phyloP scores from a whole-genome alignment of 2,797 vertebrate species.

The Gadopsis bispinosus region DNA sequence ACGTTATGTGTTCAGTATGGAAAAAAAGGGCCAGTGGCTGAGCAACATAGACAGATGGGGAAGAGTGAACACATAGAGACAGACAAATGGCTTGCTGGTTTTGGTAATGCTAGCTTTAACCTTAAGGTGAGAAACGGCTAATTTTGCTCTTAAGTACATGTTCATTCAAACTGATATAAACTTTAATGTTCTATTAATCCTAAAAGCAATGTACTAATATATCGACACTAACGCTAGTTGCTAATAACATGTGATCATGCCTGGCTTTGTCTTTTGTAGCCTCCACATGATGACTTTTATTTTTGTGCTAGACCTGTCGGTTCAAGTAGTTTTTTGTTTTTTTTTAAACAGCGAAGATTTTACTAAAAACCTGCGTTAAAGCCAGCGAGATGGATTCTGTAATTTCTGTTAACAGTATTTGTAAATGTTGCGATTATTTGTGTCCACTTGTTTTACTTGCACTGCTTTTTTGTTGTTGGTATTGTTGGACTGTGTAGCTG shows the following conservation, averaged over 20 bases:
- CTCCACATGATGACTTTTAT: not conserved
- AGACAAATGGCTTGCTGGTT: not conserved
- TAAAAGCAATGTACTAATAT: not conserved
- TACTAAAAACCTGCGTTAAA: not conserved
- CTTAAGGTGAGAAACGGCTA: too few relatives aligned
- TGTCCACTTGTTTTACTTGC: constrained; percentile 12
- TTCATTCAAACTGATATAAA: too few relatives aligned
- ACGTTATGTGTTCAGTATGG: too few relatives aligned
- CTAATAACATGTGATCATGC: not conserved
- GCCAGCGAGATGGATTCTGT: not conserved
- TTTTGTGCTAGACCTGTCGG: not conserved
- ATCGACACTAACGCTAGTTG: not conserved
- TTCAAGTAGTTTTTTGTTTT: too few relatives aligned
- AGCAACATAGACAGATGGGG: too few relatives aligned
- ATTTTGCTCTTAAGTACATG: not conserved
- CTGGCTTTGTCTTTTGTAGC: not conserved
- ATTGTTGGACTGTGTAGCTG: constrained; percentile 19
- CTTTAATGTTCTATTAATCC: not conserved
- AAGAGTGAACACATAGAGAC: not conserved
- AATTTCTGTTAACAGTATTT: constrained; percentile 19
- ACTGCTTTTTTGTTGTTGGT: constrained; percentile 22
- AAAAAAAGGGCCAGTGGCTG: not conserved
- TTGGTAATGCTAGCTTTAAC: too few relatives aligned
- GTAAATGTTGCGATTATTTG: constrained; percentile 16
- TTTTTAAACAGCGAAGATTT: not conserved